These are phyloP conservation scores for Manacus vitellinus DNA, from an alignment of 2,113 vertebrate genomes.

Conservation along the genomic window DNA sequence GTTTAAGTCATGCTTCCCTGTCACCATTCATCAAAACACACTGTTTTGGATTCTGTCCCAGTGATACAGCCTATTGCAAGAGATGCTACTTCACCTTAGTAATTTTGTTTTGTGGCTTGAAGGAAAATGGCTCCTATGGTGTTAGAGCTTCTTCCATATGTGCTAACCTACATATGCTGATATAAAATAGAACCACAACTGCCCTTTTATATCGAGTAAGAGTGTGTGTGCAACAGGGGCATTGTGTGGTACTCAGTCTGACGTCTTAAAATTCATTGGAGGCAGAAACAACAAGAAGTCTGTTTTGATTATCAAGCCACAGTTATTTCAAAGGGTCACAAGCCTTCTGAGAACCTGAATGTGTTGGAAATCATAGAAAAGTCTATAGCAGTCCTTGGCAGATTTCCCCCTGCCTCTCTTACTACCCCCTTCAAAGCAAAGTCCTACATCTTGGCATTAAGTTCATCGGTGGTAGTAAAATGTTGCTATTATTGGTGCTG, in stretches of 20 bases:
- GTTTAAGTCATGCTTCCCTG: not conserved
- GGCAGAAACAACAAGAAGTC: not conserved
- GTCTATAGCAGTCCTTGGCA: not conserved
- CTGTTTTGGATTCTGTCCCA: not conserved
- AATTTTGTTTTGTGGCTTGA: not conserved
- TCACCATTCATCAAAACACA: not conserved
- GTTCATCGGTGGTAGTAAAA: not conserved
- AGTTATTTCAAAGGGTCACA: not conserved
- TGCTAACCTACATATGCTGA: not conserved
- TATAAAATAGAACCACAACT: not conserved
- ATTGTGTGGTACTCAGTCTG: not conserved
- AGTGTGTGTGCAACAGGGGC: rapidly evolving
- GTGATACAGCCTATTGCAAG: not conserved
- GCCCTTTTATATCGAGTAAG: not conserved
- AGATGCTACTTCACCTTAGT: rapidly evolving
- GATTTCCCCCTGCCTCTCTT: not conserved
- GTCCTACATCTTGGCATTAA: not conserved
- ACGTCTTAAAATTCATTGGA: not conserved
- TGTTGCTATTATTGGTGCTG: not conserved
- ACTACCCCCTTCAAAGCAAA: not conserved
- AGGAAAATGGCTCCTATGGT: not conserved
- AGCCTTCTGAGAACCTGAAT: not conserved
- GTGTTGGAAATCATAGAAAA: not conserved
- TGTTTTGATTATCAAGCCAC: not conserved
- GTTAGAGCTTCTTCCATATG: not conserved